Evolutionary conservation across 1,140 invertebrate genomes (phyloP), one percentile per base, ranked within the genome.

Genomic region (Pseudomyrmex flavicornis): DNA sequence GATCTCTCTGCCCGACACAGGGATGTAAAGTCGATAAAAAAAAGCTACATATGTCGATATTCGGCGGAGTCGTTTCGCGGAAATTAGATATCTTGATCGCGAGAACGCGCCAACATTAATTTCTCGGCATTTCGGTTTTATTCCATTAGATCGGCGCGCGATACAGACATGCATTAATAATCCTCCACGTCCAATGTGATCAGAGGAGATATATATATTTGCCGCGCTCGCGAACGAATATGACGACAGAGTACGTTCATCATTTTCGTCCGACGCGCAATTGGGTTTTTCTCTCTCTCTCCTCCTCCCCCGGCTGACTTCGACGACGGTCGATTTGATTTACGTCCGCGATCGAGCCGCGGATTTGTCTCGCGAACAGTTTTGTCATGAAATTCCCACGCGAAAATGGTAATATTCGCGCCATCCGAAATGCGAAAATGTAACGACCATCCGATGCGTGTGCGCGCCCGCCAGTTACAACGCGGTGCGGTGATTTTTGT

Each of bases 291-390:
- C 8, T 8, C 5, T 5, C 1, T 5, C 0, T n/a, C 17, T 8
- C 17, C 17, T 20, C 50, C 12, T 56, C 9, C 66, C 10, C 13
- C 1, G 26, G 7, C 54, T 52, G 35, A 5, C 0, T 35, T 35
- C 35, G 35, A 35, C 61, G 58, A 44, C 48, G 52, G 10, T n/a
- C 62, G 46, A 66, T 66, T 86, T 66, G 68, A 86, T 82, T 85
- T 74, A 73, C 52, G 83, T 8, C 59, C 59, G 17, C 52, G 62
- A 44, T 58, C 68, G 83, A 85, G 35, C 7, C 50, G 13, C 8
- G 72, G 17, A 76, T 69, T 73, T 65, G 59, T 52, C 61, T 10
- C 58, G 58, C 7, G 15, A 26, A 15, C 44, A 50, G 48, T 73
- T 68, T 56, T 65, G 10, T 10, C 12, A 26, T n/a, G 65, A 50